Evolutionary conservation across 2,113 vertebrate species (phyloP).

Genomic region (Narcine bancroftii): DNA sequence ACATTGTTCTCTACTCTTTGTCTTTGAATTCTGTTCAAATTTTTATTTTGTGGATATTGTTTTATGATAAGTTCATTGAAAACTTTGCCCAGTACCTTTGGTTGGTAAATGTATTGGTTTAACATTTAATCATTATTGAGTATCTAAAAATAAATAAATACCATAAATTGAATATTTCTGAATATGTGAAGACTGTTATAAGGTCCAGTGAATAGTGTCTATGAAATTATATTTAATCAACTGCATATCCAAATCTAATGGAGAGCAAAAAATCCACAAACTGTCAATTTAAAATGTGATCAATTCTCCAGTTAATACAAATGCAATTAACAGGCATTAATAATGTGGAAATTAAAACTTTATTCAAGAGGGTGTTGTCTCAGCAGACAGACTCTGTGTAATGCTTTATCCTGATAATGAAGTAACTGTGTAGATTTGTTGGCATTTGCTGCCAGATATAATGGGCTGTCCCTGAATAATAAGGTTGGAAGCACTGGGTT

Average conservation of each 20-base stretch:
- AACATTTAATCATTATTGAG: neutral
- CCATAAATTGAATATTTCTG: neutral
- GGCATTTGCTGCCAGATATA: neutral
- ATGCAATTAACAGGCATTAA: slow-evolving; percentile 19
- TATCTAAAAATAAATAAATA: neutral
- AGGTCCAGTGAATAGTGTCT: neutral
- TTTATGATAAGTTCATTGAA: neutral
- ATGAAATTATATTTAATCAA: neutral
- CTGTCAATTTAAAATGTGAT: slow-evolving; percentile 16
- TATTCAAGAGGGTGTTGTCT: slow-evolving; percentile 5
- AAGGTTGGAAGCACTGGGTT: neutral
- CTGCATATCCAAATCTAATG: neutral
- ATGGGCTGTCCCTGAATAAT: neutral
- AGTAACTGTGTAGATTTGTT: slow-evolving; percentile 10
- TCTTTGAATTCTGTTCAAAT: neutral
- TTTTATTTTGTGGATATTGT: neutral
- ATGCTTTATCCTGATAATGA: neutral
- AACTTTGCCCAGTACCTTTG: neutral
- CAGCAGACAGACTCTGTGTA: neutral
- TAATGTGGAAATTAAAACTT: slow-evolving; percentile 20
- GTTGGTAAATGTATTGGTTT: neutral
- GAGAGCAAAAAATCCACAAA: neutral
- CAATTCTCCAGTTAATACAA: slow-evolving; percentile 28
- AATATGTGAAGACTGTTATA: neutral
- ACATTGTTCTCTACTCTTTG: neutral